Percentiles rank a stretch among this genome's conserved stretches.
phyloP scores from a whole-genome alignment of 2,888 invertebrate genomes.

The Dyspetes luteomarginatus region DNA sequence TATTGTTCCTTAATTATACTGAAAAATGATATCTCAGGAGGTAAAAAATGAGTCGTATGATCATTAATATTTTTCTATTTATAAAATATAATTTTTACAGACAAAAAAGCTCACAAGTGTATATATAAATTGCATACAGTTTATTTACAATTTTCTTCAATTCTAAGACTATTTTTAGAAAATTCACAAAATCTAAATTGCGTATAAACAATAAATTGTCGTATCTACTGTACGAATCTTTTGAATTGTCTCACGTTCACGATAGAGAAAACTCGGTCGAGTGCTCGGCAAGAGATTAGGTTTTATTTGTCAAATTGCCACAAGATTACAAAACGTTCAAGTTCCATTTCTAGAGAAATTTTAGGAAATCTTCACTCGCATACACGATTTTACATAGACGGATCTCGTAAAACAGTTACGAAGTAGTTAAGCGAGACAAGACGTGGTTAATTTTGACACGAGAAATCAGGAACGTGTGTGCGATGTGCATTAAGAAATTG shows the following conservation, averaged over 20 bases:
- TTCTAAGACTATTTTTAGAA: too few relatives aligned
- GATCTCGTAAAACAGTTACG: slow-evolving; percentile 69
- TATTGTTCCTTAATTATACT: too few relatives aligned
- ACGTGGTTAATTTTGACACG: slow-evolving; percentile 59
- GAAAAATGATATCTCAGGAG: too few relatives aligned
- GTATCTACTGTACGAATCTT: too few relatives aligned
- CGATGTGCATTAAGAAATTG: slow-evolving; percentile 58
- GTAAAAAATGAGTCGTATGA: too few relatives aligned
- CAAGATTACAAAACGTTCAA: slow-evolving; percentile 10
- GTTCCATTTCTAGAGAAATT: not conserved
- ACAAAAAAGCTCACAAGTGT: too few relatives aligned
- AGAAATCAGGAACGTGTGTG: slow-evolving; percentile 46
- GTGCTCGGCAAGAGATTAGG: slow-evolving; percentile 5
- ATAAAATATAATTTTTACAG: too few relatives aligned
- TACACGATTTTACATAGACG: slow-evolving; percentile 11
- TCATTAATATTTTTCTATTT: too few relatives aligned
- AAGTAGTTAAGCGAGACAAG: slow-evolving; percentile 63
- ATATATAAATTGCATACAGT: too few relatives aligned
- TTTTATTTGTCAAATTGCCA: slow-evolving; percentile 21
- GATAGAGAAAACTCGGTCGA: not conserved
- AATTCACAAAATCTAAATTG: too few relatives aligned
- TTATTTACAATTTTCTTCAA: too few relatives aligned
- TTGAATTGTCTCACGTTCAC: not conserved
- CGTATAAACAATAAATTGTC: too few relatives aligned
- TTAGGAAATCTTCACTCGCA: not conserved